A percentile compares a stretch with the other conserved stretches of the same genome.
phyloP scores from a whole-genome alignment of 1,140 invertebrate species.

The Drosophila asahinai region DNA sequence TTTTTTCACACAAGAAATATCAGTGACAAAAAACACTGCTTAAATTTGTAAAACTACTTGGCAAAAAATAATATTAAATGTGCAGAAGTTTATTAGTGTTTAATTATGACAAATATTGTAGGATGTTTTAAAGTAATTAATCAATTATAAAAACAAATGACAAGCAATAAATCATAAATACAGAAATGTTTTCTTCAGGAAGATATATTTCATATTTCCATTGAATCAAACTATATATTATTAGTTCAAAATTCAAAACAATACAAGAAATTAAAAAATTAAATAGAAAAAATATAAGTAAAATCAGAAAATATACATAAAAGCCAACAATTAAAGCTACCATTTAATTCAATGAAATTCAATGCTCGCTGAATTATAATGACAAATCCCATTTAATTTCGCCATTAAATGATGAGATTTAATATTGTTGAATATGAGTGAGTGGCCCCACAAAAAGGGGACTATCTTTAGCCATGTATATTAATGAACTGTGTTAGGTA shows the following conservation, averaged over 20 bases:
- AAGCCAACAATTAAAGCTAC: not conserved
- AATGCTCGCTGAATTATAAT: not conserved
- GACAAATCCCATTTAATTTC: not conserved
- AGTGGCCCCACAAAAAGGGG: not conserved
- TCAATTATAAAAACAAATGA: not conserved
- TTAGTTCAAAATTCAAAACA: not conserved
- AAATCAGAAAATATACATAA: not conserved
- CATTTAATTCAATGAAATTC: not conserved
- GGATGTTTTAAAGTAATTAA: not conserved
- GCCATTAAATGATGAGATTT: not conserved
- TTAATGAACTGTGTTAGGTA: slow-evolving; percentile 15
- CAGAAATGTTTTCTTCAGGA: too few species aligned
- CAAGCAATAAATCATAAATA: not conserved
- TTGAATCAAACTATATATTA: too few species aligned
- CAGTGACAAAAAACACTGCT: not conserved
- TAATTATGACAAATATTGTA: not conserved
- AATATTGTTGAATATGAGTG: not conserved
- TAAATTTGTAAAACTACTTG: not conserved
- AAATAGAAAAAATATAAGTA: not conserved
- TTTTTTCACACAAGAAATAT: not conserved
- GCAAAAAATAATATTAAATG: not conserved
- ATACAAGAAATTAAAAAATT: not conserved
- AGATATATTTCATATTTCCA: too few species aligned
- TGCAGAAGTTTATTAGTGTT: not conserved
- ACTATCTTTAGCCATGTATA: slow-evolving; percentile 6